Base-by-base conservation (phyloP, 92 coral and sea anemone genomes). In the Scolanthus callimorphus region DNA sequence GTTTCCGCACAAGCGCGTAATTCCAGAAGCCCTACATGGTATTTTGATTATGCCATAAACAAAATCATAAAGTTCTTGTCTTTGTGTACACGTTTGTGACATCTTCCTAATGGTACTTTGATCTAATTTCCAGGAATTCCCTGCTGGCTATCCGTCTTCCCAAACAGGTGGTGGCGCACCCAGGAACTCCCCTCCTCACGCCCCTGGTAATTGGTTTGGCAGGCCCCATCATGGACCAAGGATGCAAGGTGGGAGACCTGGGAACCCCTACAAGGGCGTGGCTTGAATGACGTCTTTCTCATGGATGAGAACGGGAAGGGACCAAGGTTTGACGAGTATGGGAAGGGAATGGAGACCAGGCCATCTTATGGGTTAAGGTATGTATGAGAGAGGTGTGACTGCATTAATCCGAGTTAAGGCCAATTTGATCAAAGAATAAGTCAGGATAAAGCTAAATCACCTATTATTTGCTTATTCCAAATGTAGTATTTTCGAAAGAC, bases 231-330 rank as follows among this genome's bases (percentile, higher is more conserved):
- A 49, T 29, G 78, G 74, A 27, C 53, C 71, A 27, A 63, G 78
- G 12, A 57, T 56, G 31, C 51, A 24, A 43, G 71, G 74, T 11
- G 59, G 57, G 39, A 79, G 76, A 46, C 62, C 49, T 20, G 13
- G 58, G 77, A 73, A 13, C 86, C 63, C 9, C 60, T 62, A 24
- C 76, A 45, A 28, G 81, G 95, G 43, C 82, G 86, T 30, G 95
- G 95, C 27, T 68, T 87, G 71, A 85, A 80, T 54, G 95, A 87
- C 57, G 95, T 87, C 44, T 87, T 87, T 73, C 85, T 87, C 19
- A 72, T 76, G 31, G 95, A 87, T 55, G 81, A 83, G 67, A 83
- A 83, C 9, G 63, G 61, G 27, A 48, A 73, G 25, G 80, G 71
- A 13, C 78, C 81, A 13, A 80, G 90, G 11, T 87, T 57, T 67